Conservation (phyloP, 30 jellyfish, hydroid and myxozoan species). For the Chrysaora quinquecirrha region DNA sequence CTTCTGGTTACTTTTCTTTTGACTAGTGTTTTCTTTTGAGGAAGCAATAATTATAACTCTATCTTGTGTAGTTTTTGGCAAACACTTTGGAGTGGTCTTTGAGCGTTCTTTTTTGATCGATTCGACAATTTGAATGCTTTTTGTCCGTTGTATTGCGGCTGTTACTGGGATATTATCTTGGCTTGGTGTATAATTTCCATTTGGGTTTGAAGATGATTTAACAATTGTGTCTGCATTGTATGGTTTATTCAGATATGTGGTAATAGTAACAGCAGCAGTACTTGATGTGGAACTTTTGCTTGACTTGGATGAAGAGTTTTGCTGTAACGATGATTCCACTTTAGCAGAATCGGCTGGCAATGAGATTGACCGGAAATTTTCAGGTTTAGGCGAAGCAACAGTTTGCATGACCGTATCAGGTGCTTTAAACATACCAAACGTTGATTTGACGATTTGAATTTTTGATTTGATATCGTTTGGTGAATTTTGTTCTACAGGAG, state of each 20-base stretch:
- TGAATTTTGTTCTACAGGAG: neutral
- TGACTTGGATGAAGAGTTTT: neutral
- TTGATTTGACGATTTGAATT: neutral
- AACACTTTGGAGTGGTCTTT: too few species aligned
- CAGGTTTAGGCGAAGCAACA: neutral
- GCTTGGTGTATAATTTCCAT: neutral
- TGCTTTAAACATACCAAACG: too few species aligned
- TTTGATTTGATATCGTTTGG: neutral
- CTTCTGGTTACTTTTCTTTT: too few species aligned
- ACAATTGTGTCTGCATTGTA: neutral
- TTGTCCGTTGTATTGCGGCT: neutral
- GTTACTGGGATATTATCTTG: too few species aligned
- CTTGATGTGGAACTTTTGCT: neutral
- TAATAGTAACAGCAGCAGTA: neutral
- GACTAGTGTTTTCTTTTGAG: too few species aligned
- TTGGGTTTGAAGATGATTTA: neutral
- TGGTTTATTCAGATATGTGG: neutral
- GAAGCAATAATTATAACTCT: too few species aligned
- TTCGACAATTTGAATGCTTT: neutral
- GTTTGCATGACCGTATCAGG: too few species aligned
- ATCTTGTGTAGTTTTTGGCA: too few species aligned
- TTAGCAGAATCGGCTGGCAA: neutral
- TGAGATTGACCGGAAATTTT: neutral
- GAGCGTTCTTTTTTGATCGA: neutral
- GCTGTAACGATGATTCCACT: neutral